phyloP scores from a whole-genome alignment of 2,797 vertebrate species.

The Pipistrellus nathusii region DNA sequence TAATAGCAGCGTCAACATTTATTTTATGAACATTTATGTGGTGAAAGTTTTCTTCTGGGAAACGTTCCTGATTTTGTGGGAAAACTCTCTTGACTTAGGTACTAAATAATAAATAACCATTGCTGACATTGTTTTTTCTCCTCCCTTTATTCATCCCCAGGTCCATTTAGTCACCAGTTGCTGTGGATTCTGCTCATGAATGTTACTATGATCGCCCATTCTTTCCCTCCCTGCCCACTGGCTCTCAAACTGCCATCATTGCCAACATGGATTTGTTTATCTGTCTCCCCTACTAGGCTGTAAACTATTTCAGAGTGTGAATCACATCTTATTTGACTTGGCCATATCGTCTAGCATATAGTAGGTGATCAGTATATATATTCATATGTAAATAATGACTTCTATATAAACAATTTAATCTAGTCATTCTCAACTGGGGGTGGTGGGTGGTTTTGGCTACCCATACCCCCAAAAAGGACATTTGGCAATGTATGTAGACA shows the following conservation, averaged over 20 bases:
- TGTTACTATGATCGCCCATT: not conserved
- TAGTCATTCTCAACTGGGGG: not conserved
- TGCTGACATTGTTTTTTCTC: conserved; percentile 44
- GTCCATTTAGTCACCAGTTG: conserved; percentile 37
- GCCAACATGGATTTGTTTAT: not conserved
- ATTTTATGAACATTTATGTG: conserved; percentile 38
- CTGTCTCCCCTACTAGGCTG: not conserved
- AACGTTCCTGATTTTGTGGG: conserved; percentile 62
- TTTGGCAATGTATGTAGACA: conserved; percentile 14
- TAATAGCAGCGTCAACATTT: conserved; percentile 42
- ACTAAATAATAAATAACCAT: conserved; percentile 67
- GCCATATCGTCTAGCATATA: not conserved
- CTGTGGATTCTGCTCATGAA: conserved; percentile 31
- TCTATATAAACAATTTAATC: not conserved
- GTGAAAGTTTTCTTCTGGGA: conserved; percentile 65
- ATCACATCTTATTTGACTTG: conserved; percentile 57
- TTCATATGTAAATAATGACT: conserved; percentile 37
- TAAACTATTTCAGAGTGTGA: conserved; percentile 26
- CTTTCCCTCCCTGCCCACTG: fast-evolving
- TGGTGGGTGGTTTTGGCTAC: not conserved
- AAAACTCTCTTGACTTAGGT: conserved; percentile 59
- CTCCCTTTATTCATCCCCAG: not conserved
- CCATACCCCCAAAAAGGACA: not conserved
- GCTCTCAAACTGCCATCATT: not conserved
- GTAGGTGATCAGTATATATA: conserved; percentile 37